Base-by-base conservation (phyloP, 2,113 vertebrate species). In the Dipodomys stephensi region DNA sequence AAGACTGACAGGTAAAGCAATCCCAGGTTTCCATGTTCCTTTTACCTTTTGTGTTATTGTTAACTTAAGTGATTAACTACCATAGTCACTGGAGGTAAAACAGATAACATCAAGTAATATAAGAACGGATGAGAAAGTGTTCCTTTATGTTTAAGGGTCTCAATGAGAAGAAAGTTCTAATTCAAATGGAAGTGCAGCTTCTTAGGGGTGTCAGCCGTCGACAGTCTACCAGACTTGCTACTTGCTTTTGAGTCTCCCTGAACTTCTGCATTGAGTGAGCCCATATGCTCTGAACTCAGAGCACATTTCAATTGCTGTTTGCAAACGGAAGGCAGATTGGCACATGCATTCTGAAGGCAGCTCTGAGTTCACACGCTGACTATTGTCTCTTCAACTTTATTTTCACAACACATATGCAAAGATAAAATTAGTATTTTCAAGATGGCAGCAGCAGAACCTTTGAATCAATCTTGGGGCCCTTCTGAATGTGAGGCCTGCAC, bases 391-490 rank as follows among this genome's bases (percentile, higher is more conserved):
- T 30, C 16, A 80, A 53, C 27, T 80, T 84, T 28, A 71, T 28
- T 74, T 76, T 72, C 11, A 76, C 57, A 88, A 23, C 28, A 84
- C 32, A 76, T 53, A 68, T 80, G 84, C 30, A 35, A 76, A 74
- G 8, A 35, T 57, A 88, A 64, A 74, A 53, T 39, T 78, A 88
- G 35, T 44, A 77, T 39, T 91, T 79, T 96, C n/a, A 72, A 88
- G 23, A 67, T 0, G 0, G 15, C 32, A 79, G 12, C 11, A 78
- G 23, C 12, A 81, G 19, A 73, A 53, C 53, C 18, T 57, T 57
- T 82, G 53, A 77, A 22, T 53, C 62, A 35, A 74, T 22, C 49
- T 74, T 62, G 39, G 22, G 68, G 25, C 6, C 64, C 65, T 77
- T 71, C 77, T 22, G 27, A 62, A 22, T 4, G 0, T 23, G 4